Evolutionary conservation across 2,888 invertebrate genomes (phyloP).

Genomic region (Nasonia oneida): DNA sequence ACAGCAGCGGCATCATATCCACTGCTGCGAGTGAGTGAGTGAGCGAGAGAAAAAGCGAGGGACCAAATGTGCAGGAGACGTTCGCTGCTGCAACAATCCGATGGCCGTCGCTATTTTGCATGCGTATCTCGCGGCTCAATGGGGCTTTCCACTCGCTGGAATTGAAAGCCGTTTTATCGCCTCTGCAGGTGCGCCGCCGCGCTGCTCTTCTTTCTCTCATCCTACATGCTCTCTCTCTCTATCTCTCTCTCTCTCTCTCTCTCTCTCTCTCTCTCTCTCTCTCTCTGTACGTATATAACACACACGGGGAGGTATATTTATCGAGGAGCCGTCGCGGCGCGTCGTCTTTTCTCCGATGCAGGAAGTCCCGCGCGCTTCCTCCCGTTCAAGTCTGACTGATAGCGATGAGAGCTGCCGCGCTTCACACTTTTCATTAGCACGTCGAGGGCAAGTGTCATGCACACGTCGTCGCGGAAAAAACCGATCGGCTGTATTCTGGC

Average conservation of each 20-base stretch:
- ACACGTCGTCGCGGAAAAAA: neutral
- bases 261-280: neutral
- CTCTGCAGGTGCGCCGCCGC: constrained; percentile 36
- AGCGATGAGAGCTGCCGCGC: neutral
- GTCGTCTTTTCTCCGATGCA: neutral
- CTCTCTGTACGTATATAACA: neutral
- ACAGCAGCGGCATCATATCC: neutral
- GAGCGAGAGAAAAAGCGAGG: neutral
- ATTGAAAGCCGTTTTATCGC: constrained; percentile 73
- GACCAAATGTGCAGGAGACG: constrained; percentile 17
- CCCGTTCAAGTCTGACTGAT: neutral
- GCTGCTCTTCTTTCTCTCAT: constrained; percentile 5
- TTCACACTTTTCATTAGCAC: neutral
- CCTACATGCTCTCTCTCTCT: neutral
- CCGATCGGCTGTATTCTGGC: neutral
- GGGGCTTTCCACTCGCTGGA: constrained; percentile 74
- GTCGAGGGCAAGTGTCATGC: constrained; percentile 6
- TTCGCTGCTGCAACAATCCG: constrained; percentile 35
- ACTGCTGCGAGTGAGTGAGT: neutral
- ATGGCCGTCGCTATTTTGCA: constrained; percentile 69
- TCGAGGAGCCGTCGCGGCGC: neutral
- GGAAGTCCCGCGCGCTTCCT: neutral
- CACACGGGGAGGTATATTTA: neutral
- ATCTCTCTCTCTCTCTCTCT: neutral
- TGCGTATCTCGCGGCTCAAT: constrained; percentile 74